Conservation (phyloP, 2,113 vertebrate species). For the Chaetodon auriga region DNA sequence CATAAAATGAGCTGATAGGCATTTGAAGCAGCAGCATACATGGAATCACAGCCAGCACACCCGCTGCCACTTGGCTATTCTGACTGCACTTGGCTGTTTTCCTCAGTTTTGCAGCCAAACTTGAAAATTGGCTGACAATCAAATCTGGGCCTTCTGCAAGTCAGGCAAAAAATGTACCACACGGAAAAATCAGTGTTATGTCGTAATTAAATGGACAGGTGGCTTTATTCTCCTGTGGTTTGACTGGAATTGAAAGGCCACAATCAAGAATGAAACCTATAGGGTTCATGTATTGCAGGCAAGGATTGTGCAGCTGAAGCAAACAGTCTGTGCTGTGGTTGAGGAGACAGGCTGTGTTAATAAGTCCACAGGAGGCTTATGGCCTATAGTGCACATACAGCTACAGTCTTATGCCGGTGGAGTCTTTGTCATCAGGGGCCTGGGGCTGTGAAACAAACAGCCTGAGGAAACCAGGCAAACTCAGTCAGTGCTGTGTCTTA, state of each 20-base stretch:
- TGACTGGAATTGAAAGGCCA: constrained; percentile 7
- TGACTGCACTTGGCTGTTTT: constrained; percentile 42
- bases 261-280: constrained; percentile 3
- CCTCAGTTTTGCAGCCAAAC: constrained; percentile 33
- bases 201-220: constrained; percentile 35
- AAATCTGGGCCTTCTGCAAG: constrained; percentile 34
- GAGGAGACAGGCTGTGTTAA: constrained; percentile 21
- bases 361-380: constrained; percentile 30
- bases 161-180: constrained; percentile 1
- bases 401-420: constrained; percentile 12
- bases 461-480: constrained; percentile 33
- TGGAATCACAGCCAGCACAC: constrained; percentile 36
- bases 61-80: constrained; percentile 26
- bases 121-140: constrained; percentile 33
- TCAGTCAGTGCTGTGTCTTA: constrained; percentile 18
- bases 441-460: constrained; percentile 45
- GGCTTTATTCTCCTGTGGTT: constrained; percentile 28
- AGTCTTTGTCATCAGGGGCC: constrained; percentile 16
- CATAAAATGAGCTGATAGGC: constrained; percentile 22
- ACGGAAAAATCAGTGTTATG: background rate
- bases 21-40: constrained; percentile 49
- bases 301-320: background rate
- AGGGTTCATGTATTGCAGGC: background rate
- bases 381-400: constrained; percentile 9
- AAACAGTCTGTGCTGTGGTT: background rate